Evolutionary conservation across 2,888 invertebrate genomes (phyloP), one percentile per base, ranked within the genome.

Genomic region (Metacarcinus magister): DNA sequence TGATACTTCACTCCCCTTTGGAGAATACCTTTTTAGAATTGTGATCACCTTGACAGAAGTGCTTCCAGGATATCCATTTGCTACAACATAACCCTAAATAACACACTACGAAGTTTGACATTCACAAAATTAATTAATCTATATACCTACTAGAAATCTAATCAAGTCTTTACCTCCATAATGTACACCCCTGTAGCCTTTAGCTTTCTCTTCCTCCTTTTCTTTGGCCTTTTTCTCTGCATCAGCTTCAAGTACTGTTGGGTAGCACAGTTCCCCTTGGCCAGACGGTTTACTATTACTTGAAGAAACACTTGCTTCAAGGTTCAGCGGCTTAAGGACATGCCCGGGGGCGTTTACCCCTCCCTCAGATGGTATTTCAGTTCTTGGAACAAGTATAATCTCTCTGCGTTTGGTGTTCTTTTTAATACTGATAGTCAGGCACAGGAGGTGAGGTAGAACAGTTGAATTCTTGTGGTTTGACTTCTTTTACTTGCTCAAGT

Each of bases 371-470:
- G 87, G 82, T 28, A 75, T n/a, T 75, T 10, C 28, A 10, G n/a
- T 75, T 75, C 28, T 94, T 10, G 94, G 28, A n/a, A 96, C 94
- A 67, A 96, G 16, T 60, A 87, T 96, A 7, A 96, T 96, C 44
- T 90, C 95, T 87, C 67, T 95, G 39, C 67, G 92, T 89, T 96
- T 96, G 90, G 87, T 96, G n/a, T 54, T 54, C n/a, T 87, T 28
- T 43, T 96, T 92, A 7, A 96, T 93, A n/a, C 43, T 93, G 13
- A 39, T 96, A 96, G n/a, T 94, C 60, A 46, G 92, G 43, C 43
- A 60, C 28, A 46, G n/a, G 44, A 43, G 60, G 46, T 8, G 94
- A n/a, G 48, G 28, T 19, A 43, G 89, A n/a, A n/a, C 28, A 67
- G 7, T 67, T 46, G 28, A 39, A 0, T 54, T 60, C 39, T 60